Evolutionary conservation across 2,888 invertebrate species (phyloP), one percentile per base, ranked within the genome.

Genomic region (Brachyopa scutellaris): DNA sequence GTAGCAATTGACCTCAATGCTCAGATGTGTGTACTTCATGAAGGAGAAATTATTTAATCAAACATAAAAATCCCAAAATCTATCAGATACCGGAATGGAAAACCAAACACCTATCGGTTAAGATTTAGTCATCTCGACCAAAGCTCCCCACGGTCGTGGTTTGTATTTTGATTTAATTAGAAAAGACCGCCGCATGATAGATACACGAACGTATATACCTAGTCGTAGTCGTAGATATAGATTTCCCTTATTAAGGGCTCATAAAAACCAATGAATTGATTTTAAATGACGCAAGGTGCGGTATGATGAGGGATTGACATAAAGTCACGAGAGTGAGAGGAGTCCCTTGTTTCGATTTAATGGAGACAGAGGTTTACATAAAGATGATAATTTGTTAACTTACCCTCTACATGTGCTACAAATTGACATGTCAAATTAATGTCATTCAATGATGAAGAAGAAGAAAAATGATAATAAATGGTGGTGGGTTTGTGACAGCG

Each of bases 341-440:
- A 7, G 47, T 8, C 33, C 8, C 17, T 11, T 26, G 3, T 26
- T 26, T 6, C 19, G 40, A 40, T 2, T 7, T n/a, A n/a, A 26
- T 26, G 26, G 26, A n/a, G n/a, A n/a, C 26, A 6, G 26, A 26
- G 17, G 51, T 49, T 55, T 31, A 38, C 53, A 31, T 64, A 49
- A 33, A 62, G 61, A 67, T 62, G 73, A 67, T 67, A 79, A 79
- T 72, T 73, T 55, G 47, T 40, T 67, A 53, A n/a, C 55, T 38
- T 36, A 15, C 29, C 31, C 57, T 57, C 11, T 7, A 15, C n/a
- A 40, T 31, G 40, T 4, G 40, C 26, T 67, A 47, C 29, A 40
- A 55, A 72, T 73, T 79, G 79, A 73, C 67, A 47, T 73, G 73
- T 73, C 79, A 67, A 67, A 73, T 79, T 67, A 79, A 73, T 73